A percentile compares a stretch with the other conserved stretches of the same genome.
Evolutionary conservation across 2,113 vertebrate genomes (phyloP).

Genomic region (rat (Rattus norvegicus)): GRCr8 NC_086019.1:147989001-147989500

Average conservation of each 20-base stretch:
- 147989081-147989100: not conserved
- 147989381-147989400: conserved; percentile 8
- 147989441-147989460: not conserved
- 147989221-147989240: not conserved
- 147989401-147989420: not conserved
- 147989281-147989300: not conserved
- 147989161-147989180: not conserved
- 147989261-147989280: not conserved
- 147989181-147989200: not conserved
- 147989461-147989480: not conserved
- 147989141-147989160: not conserved
- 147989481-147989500: not conserved
- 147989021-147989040: not conserved
- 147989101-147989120: not conserved
- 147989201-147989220: not conserved
- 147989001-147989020: not conserved
- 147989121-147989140: not conserved
- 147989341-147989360: not conserved
- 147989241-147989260: not conserved
- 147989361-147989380: not conserved
- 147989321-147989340: not conserved
- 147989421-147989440: not conserved
- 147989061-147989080: not conserved
- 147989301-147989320: not conserved
- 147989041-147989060: not conserved